phyloP scores from a whole-genome alignment of 1,140 invertebrate genomes.

The Caenorhabditis latens region DNA sequence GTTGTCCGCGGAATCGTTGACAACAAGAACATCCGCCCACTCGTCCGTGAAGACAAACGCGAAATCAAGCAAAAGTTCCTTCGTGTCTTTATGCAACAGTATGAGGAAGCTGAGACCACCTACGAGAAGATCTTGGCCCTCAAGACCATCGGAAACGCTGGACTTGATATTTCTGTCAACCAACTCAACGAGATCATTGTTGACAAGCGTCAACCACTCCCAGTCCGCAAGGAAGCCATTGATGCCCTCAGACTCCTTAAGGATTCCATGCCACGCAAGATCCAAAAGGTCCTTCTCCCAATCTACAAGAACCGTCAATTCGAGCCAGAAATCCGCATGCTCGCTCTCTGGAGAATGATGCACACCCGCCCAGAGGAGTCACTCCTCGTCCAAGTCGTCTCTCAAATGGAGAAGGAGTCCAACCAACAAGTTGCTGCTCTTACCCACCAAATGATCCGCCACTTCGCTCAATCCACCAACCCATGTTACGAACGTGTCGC shows the following conservation, averaged over 20 bases:
- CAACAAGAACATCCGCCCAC: slow-evolving; percentile 29
- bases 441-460: slow-evolving; percentile 56
- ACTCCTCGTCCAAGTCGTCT: slow-evolving; percentile 66
- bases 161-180: slow-evolving; percentile 70
- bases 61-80: slow-evolving; percentile 43
- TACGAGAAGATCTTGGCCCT: slow-evolving; percentile 68
- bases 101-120: slow-evolving; percentile 33
- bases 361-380: slow-evolving; percentile 64
- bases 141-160: slow-evolving; percentile 73
- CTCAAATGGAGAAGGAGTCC: slow-evolving; percentile 68
- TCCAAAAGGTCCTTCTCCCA: slow-evolving; percentile 71
- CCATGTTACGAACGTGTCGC: slow-evolving; percentile 53
- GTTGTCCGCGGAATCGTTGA: slow-evolving; percentile 56
- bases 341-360: slow-evolving; percentile 68
- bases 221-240: slow-evolving; percentile 72
- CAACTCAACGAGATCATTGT: slow-evolving; percentile 68
- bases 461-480: slow-evolving; percentile 35
- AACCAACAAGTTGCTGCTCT: slow-evolving; percentile 75
- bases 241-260: slow-evolving; percentile 73
- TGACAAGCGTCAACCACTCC: slow-evolving; percentile 66
- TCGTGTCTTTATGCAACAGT: slow-evolving; percentile 61
- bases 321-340: slow-evolving; percentile 72
- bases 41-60: slow-evolving; percentile 34
- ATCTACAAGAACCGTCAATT: slow-evolving; percentile 71
- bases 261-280: slow-evolving; percentile 67